Evolutionary conservation across 2,797 vertebrate genomes (phyloP).

Genomic region (Orestias chungarensis): DNA sequence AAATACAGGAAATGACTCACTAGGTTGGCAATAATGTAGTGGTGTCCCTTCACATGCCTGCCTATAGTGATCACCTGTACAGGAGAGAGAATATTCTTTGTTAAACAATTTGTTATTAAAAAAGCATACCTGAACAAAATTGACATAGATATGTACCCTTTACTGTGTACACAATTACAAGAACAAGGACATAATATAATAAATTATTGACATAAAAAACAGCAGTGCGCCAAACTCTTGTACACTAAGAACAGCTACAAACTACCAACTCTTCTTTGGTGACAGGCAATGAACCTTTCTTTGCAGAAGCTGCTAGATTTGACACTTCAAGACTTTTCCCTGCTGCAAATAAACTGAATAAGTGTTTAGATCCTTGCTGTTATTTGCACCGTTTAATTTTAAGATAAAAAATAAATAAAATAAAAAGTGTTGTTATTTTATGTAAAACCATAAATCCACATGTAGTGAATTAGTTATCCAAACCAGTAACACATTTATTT

Average conservation of each 20-base stretch:
- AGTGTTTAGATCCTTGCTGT: background rate
- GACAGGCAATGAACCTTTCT: background rate
- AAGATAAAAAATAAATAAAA: too few species aligned
- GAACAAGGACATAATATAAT: background rate
- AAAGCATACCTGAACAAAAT: background rate
- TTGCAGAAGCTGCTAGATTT: background rate
- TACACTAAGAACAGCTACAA: background rate
- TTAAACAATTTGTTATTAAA: too few species aligned
- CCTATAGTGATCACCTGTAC: slow-evolving; percentile 96
- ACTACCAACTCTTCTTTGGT: background rate
- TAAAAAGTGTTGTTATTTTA: too few species aligned
- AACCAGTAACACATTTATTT: background rate
- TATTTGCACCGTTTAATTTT: too few species aligned
- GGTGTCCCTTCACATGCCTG: slow-evolving; percentile 95
- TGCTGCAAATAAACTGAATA: background rate
- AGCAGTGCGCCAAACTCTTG: background rate
- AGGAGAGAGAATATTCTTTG: slow-evolving; percentile 5
- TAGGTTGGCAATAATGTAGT: slow-evolving; percentile 97
- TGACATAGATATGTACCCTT: background rate
- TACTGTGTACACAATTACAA: background rate
- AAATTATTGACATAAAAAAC: background rate
- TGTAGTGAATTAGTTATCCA: background rate
- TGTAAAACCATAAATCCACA: background rate
- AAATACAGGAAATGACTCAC: slow-evolving; percentile 42
- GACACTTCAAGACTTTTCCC: too few species aligned